Conservation (phyloP, 2,797 vertebrate species). For the Acropternis orthonyx region DNA sequence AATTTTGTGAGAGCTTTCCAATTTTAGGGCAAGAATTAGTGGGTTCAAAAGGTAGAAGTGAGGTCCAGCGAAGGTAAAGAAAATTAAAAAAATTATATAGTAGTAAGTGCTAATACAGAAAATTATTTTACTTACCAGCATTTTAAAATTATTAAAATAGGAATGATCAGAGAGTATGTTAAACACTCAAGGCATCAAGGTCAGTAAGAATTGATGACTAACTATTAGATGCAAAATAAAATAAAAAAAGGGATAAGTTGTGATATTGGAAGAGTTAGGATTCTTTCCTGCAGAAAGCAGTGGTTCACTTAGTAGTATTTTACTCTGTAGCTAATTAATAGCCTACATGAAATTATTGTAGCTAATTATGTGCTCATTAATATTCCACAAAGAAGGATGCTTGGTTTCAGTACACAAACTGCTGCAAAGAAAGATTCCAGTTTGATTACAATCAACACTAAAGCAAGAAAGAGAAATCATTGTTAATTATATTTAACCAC, state of each 20-base stretch:
- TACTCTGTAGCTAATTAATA: not conserved
- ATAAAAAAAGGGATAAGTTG: not conserved
- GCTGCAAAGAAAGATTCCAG: not conserved
- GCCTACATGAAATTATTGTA: slow-evolving; percentile 1
- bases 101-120: not conserved
- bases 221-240: not conserved
- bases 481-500: not conserved
- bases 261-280: not conserved
- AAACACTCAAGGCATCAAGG: not conserved
- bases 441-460: not conserved
- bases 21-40: not conserved
- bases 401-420: slow-evolving; percentile 2
- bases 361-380: slow-evolving; percentile 10
- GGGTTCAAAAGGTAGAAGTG: not conserved
- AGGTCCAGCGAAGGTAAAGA: not conserved
- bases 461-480: not conserved
- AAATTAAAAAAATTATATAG: not conserved
- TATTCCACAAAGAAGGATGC: not conserved
- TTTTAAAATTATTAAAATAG: not conserved
- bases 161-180: not conserved
- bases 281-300: not conserved
- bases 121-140: not conserved
- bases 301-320: not conserved
- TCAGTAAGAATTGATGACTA: not conserved
- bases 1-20: not conserved